Evolutionary conservation across 2,888 invertebrate species (phyloP), one percentile per base, ranked within the genome.

Genomic region (Coremacera marginata): DNA sequence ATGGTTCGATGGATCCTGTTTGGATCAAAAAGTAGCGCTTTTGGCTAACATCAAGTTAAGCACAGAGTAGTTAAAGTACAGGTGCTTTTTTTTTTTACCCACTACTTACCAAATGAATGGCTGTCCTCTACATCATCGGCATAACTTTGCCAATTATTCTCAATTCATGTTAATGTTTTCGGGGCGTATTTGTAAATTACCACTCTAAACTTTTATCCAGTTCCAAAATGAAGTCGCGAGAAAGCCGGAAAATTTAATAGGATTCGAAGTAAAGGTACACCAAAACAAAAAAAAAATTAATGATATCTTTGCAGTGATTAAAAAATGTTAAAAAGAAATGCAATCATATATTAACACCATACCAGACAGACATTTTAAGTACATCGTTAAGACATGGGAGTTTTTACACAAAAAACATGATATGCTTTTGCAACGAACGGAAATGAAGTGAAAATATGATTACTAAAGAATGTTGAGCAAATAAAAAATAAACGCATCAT

Each of bases 101-200:
- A 37, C 27, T 14, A 7, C 27, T 62, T 62, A 62, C n/a, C 31
- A 5, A 11, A 25, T n/a, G 16, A 62, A 25, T 62, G 31, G 3
- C 9, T 25, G 22, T 11, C 31, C 70, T 52, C 34, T 44, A 16
- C 25, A 8, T 14, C 44, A 14, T 71, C 25, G 44, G 70, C 27
- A n/a, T 22, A 22, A 19, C 37, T 22, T 60, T 37, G 60, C 37
- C 71, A 71, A 73, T 73, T 73, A 73, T 73, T 73, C 63, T 49
- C 72, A 62, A 63, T 73, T 71, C 62, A 63, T 63, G 44, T 73
- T 73, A 51, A 73, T 31, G 62, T 34, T 73, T 14, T 25, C 72
- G 44, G 72, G 72, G 72, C 72, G 72, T 73, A 63, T 73, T 73
- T 51, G 72, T 51, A 73, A 73, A 73, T 73, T 73, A 63, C 44